A percentile compares a stretch with the other conserved stretches of the same genome.
Evolutionary conservation across 2,797 vertebrate genomes (phyloP).

Genomic region (Liasis olivaceus): DNA sequence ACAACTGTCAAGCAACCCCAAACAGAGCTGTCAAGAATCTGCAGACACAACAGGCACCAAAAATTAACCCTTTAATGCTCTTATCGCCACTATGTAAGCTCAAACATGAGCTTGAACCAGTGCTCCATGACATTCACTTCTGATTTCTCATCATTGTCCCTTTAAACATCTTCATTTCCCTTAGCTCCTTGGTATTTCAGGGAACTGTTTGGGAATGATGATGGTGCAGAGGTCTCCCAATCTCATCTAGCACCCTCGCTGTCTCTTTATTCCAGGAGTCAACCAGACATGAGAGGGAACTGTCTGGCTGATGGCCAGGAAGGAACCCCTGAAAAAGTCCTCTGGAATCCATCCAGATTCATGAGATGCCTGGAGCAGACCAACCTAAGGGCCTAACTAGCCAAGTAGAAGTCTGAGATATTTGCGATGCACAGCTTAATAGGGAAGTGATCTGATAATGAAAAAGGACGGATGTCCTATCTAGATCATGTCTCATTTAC

Average conservation of each 20-base stretch:
- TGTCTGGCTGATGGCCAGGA: neutral
- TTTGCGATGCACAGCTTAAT: neutral
- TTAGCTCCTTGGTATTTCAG: neutral
- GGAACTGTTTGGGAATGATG: neutral
- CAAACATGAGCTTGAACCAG: neutral
- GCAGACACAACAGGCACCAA: neutral
- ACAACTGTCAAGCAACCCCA: neutral
- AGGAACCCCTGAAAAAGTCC: neutral
- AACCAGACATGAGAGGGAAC: neutral
- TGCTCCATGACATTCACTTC: neutral
- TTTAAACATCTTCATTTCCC: neutral
- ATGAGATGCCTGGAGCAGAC: neutral
- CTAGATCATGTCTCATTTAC: too few relatives aligned
- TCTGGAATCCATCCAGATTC: neutral
- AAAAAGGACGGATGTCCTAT: neutral
- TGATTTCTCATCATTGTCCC: neutral
- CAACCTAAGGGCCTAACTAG: neutral
- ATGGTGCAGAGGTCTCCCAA: neutral
- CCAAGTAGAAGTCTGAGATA: neutral
- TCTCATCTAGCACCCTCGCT: neutral
- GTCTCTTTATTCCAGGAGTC: neutral
- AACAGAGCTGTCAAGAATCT: neutral
- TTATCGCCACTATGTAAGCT: neutral
- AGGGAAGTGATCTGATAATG: neutral
- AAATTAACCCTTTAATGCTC: neutral